These are phyloP conservation scores for Tanytarsus gracilentus DNA, from an alignment of 2,888 invertebrate species.

Conservation along the genomic window DNA sequence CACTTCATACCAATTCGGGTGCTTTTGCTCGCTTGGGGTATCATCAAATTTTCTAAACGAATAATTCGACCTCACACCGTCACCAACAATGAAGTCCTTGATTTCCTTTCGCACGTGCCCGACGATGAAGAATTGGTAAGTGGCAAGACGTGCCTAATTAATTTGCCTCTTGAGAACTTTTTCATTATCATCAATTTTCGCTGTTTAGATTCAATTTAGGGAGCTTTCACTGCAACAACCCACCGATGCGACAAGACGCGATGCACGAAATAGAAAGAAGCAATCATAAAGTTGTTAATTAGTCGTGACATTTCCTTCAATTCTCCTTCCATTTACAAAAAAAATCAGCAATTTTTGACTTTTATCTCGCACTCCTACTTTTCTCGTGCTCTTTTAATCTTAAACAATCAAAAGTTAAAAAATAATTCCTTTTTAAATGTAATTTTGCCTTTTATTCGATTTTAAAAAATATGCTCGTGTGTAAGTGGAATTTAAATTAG, in stretches of 20 bases:
- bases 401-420: too few relatives aligned
- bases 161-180: not conserved
- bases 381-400: too few relatives aligned
- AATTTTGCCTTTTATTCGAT: too few relatives aligned
- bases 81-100: conserved; percentile 93
- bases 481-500: too few relatives aligned
- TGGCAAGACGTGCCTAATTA: conserved; percentile 32
- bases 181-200: not conserved
- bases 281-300: conserved; percentile 22
- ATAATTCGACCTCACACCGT: conserved; percentile 87
- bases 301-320: not conserved
- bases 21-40: conserved; percentile 85
- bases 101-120: conserved; percentile 88
- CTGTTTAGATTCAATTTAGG: conserved; percentile 9
- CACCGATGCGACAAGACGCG: not conserved
- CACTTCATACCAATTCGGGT: conserved; percentile 84
- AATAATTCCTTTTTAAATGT: too few relatives aligned
- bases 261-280: conserved; percentile 19
- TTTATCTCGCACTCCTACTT: too few relatives aligned
- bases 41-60: conserved; percentile 92
- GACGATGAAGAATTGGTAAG: conserved; percentile 87
- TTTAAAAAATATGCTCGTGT: too few relatives aligned
- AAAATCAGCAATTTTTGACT: not conserved
- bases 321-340: not conserved
- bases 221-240: conserved; percentile 14